Evolutionary conservation across 2,888 invertebrate genomes (phyloP).

Genomic region (Anoncus sp.): DNA sequence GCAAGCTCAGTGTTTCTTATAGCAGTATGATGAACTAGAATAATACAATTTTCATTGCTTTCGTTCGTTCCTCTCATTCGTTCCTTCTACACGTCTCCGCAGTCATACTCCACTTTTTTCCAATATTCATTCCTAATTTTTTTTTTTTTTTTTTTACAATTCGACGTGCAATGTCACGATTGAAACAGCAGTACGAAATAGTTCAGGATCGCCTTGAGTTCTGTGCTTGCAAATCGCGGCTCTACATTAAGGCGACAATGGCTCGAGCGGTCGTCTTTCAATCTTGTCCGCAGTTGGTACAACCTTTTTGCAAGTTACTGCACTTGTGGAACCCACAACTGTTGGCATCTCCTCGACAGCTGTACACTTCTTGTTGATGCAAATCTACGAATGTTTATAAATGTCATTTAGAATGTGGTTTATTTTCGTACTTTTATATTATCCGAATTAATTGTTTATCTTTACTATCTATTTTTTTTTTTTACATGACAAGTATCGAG

Average conservation of each 20-base stretch:
- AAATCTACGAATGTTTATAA: neutral
- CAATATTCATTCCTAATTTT: no score
- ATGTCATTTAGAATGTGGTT: neutral
- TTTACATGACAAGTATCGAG: neutral
- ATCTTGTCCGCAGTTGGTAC: conserved; percentile 20
- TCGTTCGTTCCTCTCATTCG: no score
- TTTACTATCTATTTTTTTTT: conserved; percentile 1
- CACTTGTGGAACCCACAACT: neutral
- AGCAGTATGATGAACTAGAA: no score
- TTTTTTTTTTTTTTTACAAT: no score
- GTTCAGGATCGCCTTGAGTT: no score
- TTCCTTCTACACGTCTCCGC: no score
- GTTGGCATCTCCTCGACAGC: neutral
- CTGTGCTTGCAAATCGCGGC: no score
- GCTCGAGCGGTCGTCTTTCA: neutral
- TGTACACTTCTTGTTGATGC: conserved; percentile 10
- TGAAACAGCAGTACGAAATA: no score
- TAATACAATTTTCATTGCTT: no score
- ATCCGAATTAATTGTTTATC: neutral
- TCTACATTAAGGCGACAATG: conserved; percentile 1
- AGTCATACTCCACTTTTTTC: no score
- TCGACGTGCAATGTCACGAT: no score
- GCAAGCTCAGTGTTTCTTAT: no score
- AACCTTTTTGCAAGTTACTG: neutral
- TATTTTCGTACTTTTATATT: neutral